phyloP scores from a whole-genome alignment of 2,888 invertebrate species.

The Noctua comes region DNA sequence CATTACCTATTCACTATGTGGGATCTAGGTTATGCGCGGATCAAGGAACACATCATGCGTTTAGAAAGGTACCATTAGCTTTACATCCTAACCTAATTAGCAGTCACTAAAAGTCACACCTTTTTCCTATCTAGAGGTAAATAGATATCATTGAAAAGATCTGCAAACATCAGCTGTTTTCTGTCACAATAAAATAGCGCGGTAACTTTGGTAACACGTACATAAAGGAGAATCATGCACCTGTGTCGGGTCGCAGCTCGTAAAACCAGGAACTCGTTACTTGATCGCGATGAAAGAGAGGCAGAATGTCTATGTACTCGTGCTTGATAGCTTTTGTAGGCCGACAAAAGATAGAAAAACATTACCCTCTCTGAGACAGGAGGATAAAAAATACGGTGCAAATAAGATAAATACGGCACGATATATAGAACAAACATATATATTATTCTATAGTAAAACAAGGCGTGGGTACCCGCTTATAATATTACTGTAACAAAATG shows the following conservation, averaged over 20 bases:
- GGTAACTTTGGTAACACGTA: constrained; percentile 24
- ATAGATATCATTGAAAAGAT: constrained; percentile 1
- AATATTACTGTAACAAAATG: constrained; percentile 18
- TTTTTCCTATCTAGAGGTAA: not conserved
- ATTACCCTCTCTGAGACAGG: constrained; percentile 24
- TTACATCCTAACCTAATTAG: constrained; percentile 28
- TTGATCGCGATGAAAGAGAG: constrained; percentile 38
- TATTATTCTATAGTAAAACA: constrained; percentile 16
- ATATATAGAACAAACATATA: not conserved
- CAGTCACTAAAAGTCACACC: not conserved
- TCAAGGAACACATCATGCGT: constrained; percentile 29
- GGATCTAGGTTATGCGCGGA: constrained; percentile 42
- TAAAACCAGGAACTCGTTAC: constrained; percentile 59
- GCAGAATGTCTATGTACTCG: constrained; percentile 11
- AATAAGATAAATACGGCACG: constrained; percentile 7
- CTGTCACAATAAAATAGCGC: constrained; percentile 27
- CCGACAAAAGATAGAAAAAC: constrained; percentile 24
- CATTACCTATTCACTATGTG: constrained; percentile 53
- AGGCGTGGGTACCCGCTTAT: not conserved
- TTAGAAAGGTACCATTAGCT: constrained; percentile 12
- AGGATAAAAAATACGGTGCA: constrained; percentile 29
- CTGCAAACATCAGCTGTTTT: constrained; percentile 26
- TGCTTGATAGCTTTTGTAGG: constrained; percentile 28
- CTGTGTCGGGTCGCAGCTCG: constrained; percentile 52
- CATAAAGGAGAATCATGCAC: constrained; percentile 48